Base-by-base conservation (phyloP, 2,113 vertebrate species). In the Phylloscopus trochiloides region DNA sequence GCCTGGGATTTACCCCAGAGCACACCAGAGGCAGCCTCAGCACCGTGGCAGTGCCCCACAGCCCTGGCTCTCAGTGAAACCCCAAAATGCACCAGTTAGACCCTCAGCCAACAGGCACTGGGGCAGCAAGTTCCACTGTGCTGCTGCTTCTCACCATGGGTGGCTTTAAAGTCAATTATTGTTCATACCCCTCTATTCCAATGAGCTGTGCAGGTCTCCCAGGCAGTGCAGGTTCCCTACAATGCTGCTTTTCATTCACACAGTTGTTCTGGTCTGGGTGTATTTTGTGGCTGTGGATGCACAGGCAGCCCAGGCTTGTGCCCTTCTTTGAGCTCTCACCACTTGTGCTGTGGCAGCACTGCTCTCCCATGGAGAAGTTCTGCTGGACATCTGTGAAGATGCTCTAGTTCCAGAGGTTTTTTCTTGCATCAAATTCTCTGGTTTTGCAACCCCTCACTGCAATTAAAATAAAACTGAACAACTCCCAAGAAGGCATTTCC, bases 1-100 rank as follows among this genome's bases (percentile, higher is more conserved):
- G 10, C 8, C 54, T 72, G 66, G 51, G 29, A 58, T 89, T 81
- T 38, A 47, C 47, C 17, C 15, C 1, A 0, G 14, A 47, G 62
- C 47, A 59, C 51, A 20, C 24, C 38, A 67, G 84, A 80, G 62
- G n/a, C n/a, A 9, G 76, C 34, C 20, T 34, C 59, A 51, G 77
- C 65, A 38, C 32, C 0, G 0, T 21, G 48, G 61, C 2, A 25
- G 52, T 43, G 77, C 47, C 51, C 65, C 31, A 0, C 70, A 61
- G 55, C 57, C 50, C 73, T 74, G 70, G 73, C 51, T 38, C 3
- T 28, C 85, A 68, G 9, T 4, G 1, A 75, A 79, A 72, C 52
- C 70, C 70, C 77, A 85, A 21, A 70, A 40, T 29, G 65, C 52
- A 34, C 24, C 40, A 24, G 21, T 75, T 25, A 57, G 63, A 58